phyloP scores from a whole-genome alignment of 2,113 vertebrate genomes.

The Callaeas wilsoni region DNA sequence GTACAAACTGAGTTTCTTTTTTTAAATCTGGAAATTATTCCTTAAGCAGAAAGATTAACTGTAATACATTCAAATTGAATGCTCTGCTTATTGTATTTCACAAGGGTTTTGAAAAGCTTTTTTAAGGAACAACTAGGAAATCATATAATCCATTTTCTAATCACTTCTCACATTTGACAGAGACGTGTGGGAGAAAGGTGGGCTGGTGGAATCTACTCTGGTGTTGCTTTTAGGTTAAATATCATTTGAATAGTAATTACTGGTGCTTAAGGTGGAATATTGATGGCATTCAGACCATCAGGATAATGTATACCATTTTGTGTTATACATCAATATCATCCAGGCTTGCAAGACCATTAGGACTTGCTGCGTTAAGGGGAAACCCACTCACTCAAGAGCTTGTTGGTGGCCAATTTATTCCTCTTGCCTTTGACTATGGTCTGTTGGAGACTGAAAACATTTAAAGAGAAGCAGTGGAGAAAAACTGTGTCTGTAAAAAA shows the following conservation, averaged over 20 bases:
- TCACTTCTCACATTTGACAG: neutral
- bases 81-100: neutral
- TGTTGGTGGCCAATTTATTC: neutral
- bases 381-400: neutral
- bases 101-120: neutral
- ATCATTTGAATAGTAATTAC: neutral
- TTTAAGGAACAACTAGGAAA: neutral
- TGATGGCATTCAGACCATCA: neutral
- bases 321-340: neutral
- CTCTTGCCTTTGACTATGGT: neutral
- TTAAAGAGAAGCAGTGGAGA: neutral
- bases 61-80: neutral
- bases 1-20: neutral
- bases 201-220: neutral
- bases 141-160: neutral
- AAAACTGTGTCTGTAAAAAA: neutral
- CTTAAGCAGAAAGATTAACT: neutral
- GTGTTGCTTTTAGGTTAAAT: neutral
- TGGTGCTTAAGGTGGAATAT: neutral
- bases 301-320: neutral
- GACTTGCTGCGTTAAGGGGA: neutral
- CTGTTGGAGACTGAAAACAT: neutral
- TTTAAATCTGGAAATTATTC: neutral
- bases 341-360: neutral
- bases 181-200: neutral